phyloP scores from a whole-genome alignment of 1,140 invertebrate genomes.

The Tenebrio molitor region DNA sequence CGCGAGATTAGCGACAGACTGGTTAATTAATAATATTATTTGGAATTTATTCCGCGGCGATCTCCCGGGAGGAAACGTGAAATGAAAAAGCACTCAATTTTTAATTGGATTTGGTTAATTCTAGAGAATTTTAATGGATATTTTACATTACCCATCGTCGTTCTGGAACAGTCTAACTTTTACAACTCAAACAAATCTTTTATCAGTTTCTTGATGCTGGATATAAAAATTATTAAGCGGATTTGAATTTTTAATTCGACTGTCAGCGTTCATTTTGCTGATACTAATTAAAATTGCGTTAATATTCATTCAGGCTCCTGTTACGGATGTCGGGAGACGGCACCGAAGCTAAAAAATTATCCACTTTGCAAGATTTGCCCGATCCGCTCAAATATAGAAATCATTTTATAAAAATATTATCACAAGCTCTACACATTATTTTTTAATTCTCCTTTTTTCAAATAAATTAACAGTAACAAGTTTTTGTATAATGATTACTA shows the following conservation, averaged over 20 bases:
- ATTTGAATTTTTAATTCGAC: slow-evolving; percentile 58
- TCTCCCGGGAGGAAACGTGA: slow-evolving; percentile 52
- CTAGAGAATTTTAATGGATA: slow-evolving; percentile 67
- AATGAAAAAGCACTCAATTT: slow-evolving; percentile 68
- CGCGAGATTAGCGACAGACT: slow-evolving; percentile 43
- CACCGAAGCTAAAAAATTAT: neutral
- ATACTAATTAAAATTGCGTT: slow-evolving; percentile 54
- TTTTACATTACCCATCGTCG: slow-evolving; percentile 64
- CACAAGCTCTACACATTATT: too few species aligned
- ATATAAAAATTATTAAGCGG: slow-evolving; percentile 59
- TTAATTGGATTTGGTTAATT: slow-evolving; percentile 68
- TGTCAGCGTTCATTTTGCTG: slow-evolving; percentile 55
- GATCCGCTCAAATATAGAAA: too few species aligned
- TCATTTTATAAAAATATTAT: too few species aligned
- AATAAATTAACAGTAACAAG: too few species aligned
- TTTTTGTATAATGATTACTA: too few species aligned
- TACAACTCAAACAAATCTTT: slow-evolving; percentile 62
- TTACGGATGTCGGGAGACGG: neutral
- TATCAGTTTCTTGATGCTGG: slow-evolving; percentile 56
- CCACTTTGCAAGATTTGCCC: too few species aligned
- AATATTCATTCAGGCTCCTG: slow-evolving; percentile 37
- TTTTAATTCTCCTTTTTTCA: too few species aligned
- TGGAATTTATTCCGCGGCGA: slow-evolving; percentile 56
- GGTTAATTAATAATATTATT: slow-evolving; percentile 62
- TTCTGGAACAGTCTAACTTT: slow-evolving; percentile 56